Evolutionary conservation across 2,888 invertebrate genomes (phyloP).

Genomic region (Catocala nupta): DNA sequence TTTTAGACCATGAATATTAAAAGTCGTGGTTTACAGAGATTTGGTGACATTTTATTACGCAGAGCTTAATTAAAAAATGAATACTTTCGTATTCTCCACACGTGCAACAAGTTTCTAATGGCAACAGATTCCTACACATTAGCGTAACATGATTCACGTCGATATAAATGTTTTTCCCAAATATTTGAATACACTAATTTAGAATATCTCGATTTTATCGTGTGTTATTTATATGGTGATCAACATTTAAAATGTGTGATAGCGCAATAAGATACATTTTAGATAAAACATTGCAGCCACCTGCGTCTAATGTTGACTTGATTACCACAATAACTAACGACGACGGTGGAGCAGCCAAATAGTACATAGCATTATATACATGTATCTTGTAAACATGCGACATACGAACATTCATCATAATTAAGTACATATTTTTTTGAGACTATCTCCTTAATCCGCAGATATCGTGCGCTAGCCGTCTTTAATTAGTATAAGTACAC

Average conservation of each 20-base stretch:
- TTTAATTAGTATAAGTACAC: not conserved
- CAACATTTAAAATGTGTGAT: not conserved
- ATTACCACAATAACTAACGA: too few relatives aligned
- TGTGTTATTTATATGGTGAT: slow-evolving; percentile 5
- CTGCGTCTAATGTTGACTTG: not conserved
- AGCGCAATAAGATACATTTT: not conserved
- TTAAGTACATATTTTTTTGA: too few relatives aligned
- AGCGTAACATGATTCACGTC: slow-evolving; percentile 2
- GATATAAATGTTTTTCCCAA: slow-evolving; percentile 2
- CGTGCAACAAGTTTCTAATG: slow-evolving; percentile 4
- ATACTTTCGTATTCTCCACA: not conserved
- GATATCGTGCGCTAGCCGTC: too few relatives aligned
- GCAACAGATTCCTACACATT: not conserved
- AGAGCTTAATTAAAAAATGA: slow-evolving; percentile 1
- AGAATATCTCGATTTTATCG: not conserved
- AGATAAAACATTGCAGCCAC: slow-evolving; percentile 4
- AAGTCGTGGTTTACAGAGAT: not conserved
- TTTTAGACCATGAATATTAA: slow-evolving; percentile 26
- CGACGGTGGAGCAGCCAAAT: too few relatives aligned
- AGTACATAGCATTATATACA: too few relatives aligned
- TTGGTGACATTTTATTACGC: not conserved
- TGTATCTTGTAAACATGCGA: too few relatives aligned
- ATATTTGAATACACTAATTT: slow-evolving; percentile 7
- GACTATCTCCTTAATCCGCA: too few relatives aligned
- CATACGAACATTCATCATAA: too few relatives aligned